These are phyloP conservation scores for Drosophila suboccidentalis DNA, from an alignment of 2,888 invertebrate species.

Conservation along the genomic window DNA sequence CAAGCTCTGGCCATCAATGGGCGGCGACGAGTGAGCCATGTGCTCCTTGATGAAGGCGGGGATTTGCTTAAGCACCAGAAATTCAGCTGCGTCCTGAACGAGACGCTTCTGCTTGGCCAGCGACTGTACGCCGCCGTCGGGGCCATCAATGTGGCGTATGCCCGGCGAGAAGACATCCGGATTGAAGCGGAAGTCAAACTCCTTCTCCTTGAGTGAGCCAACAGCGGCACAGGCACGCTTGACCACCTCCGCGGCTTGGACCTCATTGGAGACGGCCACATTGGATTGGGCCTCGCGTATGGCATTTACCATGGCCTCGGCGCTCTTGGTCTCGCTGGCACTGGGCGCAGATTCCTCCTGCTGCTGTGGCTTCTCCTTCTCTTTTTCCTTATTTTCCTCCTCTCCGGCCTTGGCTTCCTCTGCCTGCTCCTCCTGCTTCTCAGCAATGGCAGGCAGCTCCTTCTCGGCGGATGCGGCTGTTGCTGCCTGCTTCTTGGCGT, in stretches of 20 bases:
- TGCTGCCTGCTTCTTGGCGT: constrained; percentile 86
- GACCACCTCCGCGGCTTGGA: constrained; percentile 93
- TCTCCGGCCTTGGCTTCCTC: constrained; percentile 14
- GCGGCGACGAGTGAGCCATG: constrained; percentile 95
- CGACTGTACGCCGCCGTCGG: constrained; percentile 88
- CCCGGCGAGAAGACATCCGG: constrained; percentile 99
- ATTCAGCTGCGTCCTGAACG: constrained; percentile 98
- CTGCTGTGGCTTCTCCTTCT: constrained; percentile 44
- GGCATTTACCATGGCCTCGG: constrained; percentile 76
- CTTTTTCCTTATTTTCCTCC: constrained; percentile 14
- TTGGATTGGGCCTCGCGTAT: constrained; percentile 85
- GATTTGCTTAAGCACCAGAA: constrained; percentile 96
- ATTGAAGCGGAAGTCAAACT: constrained; percentile 99
- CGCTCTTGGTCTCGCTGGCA: constrained; percentile 58
- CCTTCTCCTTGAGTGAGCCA: constrained; percentile 96
- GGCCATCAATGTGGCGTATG: constrained; percentile 91
- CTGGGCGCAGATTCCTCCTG: constrained; percentile 60
- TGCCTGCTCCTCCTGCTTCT: constrained; percentile 42
- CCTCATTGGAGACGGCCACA: constrained; percentile 88
- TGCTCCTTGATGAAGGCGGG: constrained; percentile 97
- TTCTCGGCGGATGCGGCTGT: constrained; percentile 27
- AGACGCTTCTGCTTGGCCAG: constrained; percentile 94
- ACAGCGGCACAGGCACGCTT: constrained; percentile 96
- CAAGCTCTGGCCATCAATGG: constrained; percentile 97
- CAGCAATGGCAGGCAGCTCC: constrained; percentile 40